Base-by-base conservation (phyloP, 2,888 invertebrate genomes). In the Seladonia tumulorum region DNA sequence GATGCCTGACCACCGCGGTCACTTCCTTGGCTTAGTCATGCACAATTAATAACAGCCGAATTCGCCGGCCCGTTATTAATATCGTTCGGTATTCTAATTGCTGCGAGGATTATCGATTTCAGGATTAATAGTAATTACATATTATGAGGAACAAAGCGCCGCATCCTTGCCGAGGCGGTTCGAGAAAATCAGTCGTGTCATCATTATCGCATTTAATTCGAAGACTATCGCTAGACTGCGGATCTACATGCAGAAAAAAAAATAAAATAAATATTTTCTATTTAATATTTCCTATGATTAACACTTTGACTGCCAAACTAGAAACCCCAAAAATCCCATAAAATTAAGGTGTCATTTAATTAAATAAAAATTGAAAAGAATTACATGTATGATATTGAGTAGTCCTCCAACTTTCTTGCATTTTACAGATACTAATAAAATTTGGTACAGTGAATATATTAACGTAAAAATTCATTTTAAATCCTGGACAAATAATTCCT, bases 61-160 rank as follows among this genome's bases (percentile, higher is more conserved):
- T 80, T 80, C 83, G 84, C 82, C 72, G 71, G 75, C 39, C 63
- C 83, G 90, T 83, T 85, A 90, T 88, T 85, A 87, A 90, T 86
- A 84, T 82, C 88, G 75, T 85, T 77, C 83, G 86, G 76, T 70
- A 88, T 89, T 87, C 89, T 89, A 89, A 89, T 89, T 89, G 88
- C 76, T 86, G 63, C 12, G 75, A 76, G 25, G 74, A 63, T 73
- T 79, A 89, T 88, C 86, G 86, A 89, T 89, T 82, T 76, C 81
- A 63, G 79, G 83, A 89, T 89, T 89, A 89, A 85, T 83, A 83
- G 81, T 85, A 88, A 89, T 89, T 88, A 88, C 83, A 82, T 47
- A 29, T 25, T 71, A 66, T 22, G 73, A 74, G 73, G 75, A 76
- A 84, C 84, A 86, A 89, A 85, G 82, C 82, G 73, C 39, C 29